These are phyloP conservation scores for Agrenia bidenticulata DNA, from an alignment of 2,888 invertebrate species.

Conservation along the genomic window DNA sequence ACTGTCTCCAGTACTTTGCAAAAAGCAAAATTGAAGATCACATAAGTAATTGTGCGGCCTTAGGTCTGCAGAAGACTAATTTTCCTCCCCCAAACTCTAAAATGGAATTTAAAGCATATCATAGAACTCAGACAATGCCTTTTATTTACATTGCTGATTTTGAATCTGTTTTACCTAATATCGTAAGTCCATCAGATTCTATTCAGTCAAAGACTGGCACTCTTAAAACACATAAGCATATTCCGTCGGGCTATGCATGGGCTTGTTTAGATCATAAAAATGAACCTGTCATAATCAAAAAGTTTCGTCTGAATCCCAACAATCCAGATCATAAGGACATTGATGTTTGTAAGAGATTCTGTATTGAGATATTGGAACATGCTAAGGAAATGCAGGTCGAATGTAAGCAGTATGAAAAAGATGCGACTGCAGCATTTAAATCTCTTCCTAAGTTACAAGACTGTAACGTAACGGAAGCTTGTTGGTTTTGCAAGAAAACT, in stretches of 20 bases:
- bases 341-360: slow-evolving; percentile 13
- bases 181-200: background rate
- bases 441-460: background rate
- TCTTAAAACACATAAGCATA: background rate
- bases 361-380: slow-evolving; percentile 2
- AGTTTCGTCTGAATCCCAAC: background rate
- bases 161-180: slow-evolving; percentile 11
- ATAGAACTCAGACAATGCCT: background rate
- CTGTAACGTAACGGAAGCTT: background rate
- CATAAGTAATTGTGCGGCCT: too few relatives aligned
- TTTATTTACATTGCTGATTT: slow-evolving; percentile 25
- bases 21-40: too few relatives aligned
- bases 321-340: background rate
- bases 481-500: background rate
- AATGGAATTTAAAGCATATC: slow-evolving; percentile 1
- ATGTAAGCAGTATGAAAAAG: background rate
- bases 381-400: background rate
- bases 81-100: too few relatives aligned
- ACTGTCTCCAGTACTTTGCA: too few relatives aligned
- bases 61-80: too few relatives aligned
- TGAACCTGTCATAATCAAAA: background rate
- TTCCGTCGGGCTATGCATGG: slow-evolving; percentile 23
- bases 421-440: background rate
- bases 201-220: too few relatives aligned
- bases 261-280: slow-evolving; percentile 13